Percentiles rank a stretch among this genome's conserved stretches.
These are phyloP conservation scores for Tetragnatha versicolor DNA, from an alignment of 1,140 invertebrate genomes.

Conservation along the genomic window DNA sequence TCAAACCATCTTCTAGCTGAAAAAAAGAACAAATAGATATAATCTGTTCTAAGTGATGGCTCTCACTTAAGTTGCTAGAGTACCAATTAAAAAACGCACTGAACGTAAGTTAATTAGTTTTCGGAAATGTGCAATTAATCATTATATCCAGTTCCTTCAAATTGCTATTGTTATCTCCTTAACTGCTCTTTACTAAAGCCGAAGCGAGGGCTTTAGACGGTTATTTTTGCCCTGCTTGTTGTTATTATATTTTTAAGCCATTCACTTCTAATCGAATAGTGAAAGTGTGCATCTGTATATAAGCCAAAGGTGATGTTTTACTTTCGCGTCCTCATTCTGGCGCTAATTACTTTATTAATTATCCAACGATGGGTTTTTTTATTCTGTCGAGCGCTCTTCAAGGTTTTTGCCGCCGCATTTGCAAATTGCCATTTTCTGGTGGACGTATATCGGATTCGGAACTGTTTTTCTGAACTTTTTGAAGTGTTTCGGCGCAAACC, in stretches of 20 bases:
- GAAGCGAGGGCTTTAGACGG: neutral
- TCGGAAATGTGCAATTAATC: constrained; percentile 13
- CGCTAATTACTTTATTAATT: constrained; percentile 17
- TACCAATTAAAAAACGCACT: no score
- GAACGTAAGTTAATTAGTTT: constrained; percentile 23
- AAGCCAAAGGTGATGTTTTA: constrained; percentile 11
- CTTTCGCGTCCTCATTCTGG: constrained; percentile 8
- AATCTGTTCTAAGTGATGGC: no score
- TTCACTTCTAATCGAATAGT: neutral
- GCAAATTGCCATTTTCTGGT: no score
- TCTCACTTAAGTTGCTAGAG: no score
- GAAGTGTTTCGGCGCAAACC: no score
- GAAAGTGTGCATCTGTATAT: neutral
- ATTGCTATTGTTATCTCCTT: constrained; percentile 15
- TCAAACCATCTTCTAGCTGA: no score
- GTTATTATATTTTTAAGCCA: neutral
- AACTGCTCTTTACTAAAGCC: neutral
- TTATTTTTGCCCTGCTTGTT: neutral
- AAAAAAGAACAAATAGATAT: no score
- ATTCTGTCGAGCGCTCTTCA: no score
- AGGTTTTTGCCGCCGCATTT: no score
- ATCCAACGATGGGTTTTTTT: neutral
- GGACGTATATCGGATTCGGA: no score
- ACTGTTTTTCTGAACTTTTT: no score
- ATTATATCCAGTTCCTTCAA: neutral